phyloP scores from a whole-genome alignment of 2,888 invertebrate genomes.

The Ophion obscuratus region DNA sequence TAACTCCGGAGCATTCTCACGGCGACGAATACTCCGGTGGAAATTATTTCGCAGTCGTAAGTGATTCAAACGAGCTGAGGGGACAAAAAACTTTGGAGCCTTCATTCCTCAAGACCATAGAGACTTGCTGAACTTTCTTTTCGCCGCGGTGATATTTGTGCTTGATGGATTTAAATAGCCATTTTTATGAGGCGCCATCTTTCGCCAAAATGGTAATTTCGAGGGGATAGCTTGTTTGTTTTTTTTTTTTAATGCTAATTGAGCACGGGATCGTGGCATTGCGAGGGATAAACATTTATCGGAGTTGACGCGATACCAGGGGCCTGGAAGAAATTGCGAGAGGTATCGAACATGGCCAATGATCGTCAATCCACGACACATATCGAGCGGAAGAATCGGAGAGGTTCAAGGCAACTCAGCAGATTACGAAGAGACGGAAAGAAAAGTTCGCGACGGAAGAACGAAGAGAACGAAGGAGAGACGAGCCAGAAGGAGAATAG shows the following conservation, averaged over 20 bases:
- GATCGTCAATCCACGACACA: background rate
- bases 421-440: background rate
- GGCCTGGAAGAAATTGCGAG: background rate
- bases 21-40: constrained; percentile 4
- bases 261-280: no score
- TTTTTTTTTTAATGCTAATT: no score
- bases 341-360: background rate
- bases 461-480: background rate
- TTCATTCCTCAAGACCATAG: background rate
- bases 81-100: background rate
- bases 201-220: background rate
- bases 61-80: background rate
- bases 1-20: constrained; percentile 3
- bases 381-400: background rate
- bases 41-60: background rate
- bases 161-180: background rate
- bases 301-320: background rate
- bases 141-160: background rate
- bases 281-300: no score
- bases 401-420: background rate
- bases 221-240: background rate
- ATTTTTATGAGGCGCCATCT: background rate
- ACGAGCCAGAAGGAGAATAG: background rate
- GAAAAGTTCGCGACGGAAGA: constrained; percentile 14
- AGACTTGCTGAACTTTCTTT: background rate